Percentiles rank a stretch among this genome's conserved stretches.
These are phyloP conservation scores for Paracyclopina nana DNA, from an alignment of 1,140 invertebrate species.

Conservation along the genomic window DNA sequence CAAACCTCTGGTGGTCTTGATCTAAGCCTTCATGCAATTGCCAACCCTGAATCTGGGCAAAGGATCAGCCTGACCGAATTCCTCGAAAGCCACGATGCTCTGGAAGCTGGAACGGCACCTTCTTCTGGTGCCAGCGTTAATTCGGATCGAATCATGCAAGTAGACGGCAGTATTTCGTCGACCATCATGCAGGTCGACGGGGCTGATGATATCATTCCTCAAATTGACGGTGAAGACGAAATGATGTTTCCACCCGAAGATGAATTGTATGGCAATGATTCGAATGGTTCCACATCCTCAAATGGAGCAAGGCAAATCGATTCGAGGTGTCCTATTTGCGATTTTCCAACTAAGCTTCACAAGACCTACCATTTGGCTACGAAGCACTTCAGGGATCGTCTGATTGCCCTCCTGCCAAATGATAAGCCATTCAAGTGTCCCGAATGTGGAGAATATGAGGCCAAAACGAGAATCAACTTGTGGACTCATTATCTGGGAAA, in stretches of 20 bases:
- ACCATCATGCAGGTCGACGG: conserved; percentile 7
- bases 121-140: too few relatives aligned
- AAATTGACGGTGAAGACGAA: conserved; percentile 3
- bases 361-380: conserved; percentile 10
- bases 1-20: not conserved
- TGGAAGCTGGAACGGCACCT: too few relatives aligned
- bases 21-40: not conserved
- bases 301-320: not conserved
- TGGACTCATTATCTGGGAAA: conserved; percentile 10
- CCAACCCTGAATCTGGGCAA: too few relatives aligned
- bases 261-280: too few relatives aligned
- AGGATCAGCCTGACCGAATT: too few relatives aligned
- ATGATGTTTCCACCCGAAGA: not conserved
- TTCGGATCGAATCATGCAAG: too few relatives aligned
- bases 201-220: not conserved
- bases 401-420: not conserved
- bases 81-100: too few relatives aligned
- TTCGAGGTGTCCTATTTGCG: conserved; percentile 4
- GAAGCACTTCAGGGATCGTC: conserved; percentile 4
- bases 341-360: not conserved
- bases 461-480: conserved; percentile 10
- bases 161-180: not conserved
- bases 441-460: conserved; percentile 6
- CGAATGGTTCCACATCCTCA: too few relatives aligned
- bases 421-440: conserved; percentile 4